phyloP scores from a whole-genome alignment of 2,113 vertebrate genomes.

The Erythrolamprus reginae region DNA sequence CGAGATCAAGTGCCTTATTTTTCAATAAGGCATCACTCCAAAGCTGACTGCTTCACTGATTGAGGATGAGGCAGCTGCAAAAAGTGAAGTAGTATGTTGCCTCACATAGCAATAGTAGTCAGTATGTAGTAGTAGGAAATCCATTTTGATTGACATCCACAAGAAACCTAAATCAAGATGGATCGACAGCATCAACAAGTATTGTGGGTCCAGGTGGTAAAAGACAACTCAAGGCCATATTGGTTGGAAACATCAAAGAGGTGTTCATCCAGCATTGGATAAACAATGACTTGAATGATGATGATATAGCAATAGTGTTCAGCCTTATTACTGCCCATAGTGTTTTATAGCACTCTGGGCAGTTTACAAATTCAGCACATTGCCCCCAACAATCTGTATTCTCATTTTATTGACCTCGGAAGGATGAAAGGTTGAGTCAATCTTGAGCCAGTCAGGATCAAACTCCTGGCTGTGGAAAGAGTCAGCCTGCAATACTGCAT shows the following conservation, averaged over 20 bases:
- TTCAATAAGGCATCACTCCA: neutral
- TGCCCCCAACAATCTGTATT: neutral
- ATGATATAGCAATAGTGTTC: neutral
- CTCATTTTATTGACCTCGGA: neutral
- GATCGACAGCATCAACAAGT: neutral
- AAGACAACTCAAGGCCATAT: neutral
- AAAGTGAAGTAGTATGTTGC: neutral
- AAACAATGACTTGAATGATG: neutral
- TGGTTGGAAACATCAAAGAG: neutral
- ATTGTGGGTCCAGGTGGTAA: neutral
- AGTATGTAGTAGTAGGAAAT: neutral
- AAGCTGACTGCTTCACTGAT: neutral
- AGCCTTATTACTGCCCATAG: neutral
- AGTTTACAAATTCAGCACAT: neutral
- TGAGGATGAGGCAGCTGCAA: neutral
- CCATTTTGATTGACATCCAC: neutral
- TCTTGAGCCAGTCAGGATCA: neutral
- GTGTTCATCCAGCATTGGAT: neutral
- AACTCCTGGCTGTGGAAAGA: neutral
- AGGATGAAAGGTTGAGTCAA: neutral
- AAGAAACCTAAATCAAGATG: neutral
- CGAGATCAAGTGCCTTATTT: neutral
- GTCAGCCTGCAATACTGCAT: neutral
- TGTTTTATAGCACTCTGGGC: neutral
- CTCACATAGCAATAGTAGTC: neutral